Base-by-base conservation (phyloP, 1,140 invertebrate species). In the Propsilocerus akamusi region DNA sequence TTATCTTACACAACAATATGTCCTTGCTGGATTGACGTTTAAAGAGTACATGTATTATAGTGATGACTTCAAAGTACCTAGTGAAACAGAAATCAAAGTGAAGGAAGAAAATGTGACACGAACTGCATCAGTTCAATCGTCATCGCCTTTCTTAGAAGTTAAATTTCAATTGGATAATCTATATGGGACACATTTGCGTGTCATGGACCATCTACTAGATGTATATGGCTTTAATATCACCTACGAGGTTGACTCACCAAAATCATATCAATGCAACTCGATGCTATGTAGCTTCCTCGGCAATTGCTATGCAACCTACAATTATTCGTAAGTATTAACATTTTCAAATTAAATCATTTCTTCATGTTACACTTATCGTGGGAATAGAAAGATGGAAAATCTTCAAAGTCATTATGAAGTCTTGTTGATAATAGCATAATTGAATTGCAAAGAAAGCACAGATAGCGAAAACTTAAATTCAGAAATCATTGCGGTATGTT, bases 211-310 rank as follows among this genome's bases (percentile, higher is more conserved):
- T 48, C 69, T 93, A 8, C 69, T 91, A 20, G 79, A 89, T 53
- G 86, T 90, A 3, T 91, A 83, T 60, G 90, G 89, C 6, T 92
- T 95, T 68, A 95, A 95, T 64, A 80, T 93, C 53, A 93, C 88
- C 4, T 93, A 91, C 61, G 85, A 89, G 59, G 79, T 92, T 53
- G 60, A 60, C 26, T 59, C 68, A 10, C 68, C 72, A 17, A 73
- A 75, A 54, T 54, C 68, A 2, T 67, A 75, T 26, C 75, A 78
- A 5, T 93, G 88, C 61, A 85, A 78, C 32, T 77, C 84, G 14
- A 72, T 77, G 46, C 74, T 78, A 47, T 93, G 89, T 60, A 83
- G 86, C 0, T 85, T 81, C 52, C 74, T 85, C 2, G 90, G 90
- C 14, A 76, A 88, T 59, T 95, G 90, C 62, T 77, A 78, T 54